Percentiles rank a stretch among this genome's conserved stretches.
Evolutionary conservation across 2,888 invertebrate genomes (phyloP).

Genomic region (Perithous albicinctus): DNA sequence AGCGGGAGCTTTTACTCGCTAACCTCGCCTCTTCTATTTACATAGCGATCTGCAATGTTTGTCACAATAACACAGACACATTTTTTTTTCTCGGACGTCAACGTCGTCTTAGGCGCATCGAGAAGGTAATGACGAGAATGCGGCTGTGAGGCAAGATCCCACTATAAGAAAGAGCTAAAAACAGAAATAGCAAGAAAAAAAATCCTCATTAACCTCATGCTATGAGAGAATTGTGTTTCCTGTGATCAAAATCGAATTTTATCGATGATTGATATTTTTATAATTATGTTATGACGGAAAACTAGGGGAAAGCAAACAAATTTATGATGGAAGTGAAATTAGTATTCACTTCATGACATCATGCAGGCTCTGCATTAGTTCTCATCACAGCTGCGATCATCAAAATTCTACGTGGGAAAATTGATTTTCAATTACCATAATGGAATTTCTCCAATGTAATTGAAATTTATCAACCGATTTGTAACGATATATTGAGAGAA

Average conservation of each 20-base stretch:
- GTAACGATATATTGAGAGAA: neutral
- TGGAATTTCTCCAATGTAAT: neutral
- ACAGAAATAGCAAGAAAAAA: neutral
- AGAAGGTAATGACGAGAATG: conserved; percentile 53
- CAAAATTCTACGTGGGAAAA: neutral
- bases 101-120: conserved; percentile 8
- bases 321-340: neutral
- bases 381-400: neutral
- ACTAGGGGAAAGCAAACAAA: neutral
- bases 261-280: neutral
- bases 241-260: neutral
- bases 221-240: neutral
- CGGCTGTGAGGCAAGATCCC: neutral
- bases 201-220: neutral
- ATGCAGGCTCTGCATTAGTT: neutral
- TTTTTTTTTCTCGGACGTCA: conserved; percentile 26
- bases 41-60: conserved; percentile 61
- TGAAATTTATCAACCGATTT: neutral
- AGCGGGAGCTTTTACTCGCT: conserved; percentile 40
- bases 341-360: neutral
- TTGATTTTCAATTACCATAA: neutral
- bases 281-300: conserved; percentile 4
- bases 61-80: conserved; percentile 54
- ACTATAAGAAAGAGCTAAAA: neutral
- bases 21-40: conserved; percentile 46